Conservation (phyloP, 2,113 vertebrate genomes). For the Tympanuchus pallidicinctus region DNA sequence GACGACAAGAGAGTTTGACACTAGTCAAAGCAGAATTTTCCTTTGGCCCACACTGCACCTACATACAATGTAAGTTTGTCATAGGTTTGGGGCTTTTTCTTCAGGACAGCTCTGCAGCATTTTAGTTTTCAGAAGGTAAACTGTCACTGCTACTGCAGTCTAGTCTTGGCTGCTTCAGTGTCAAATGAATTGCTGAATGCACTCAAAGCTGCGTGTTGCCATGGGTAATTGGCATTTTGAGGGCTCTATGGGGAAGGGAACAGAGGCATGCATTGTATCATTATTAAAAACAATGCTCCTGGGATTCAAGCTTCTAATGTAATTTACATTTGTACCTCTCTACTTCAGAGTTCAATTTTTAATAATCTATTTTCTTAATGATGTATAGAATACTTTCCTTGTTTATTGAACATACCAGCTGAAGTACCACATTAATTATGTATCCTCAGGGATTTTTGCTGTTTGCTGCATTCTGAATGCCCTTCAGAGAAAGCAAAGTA, state of each 20-base stretch:
- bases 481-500: neutral
- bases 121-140: neutral
- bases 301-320: neutral
- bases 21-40: neutral
- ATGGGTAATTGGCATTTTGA: conserved; percentile 10
- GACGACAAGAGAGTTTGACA: neutral
- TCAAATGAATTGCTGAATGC: neutral
- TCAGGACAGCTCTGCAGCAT: neutral
- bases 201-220: neutral
- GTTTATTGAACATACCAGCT: neutral
- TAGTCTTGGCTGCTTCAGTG: neutral
- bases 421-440: neutral
- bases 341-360: neutral
- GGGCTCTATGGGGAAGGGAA: neutral
- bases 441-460: neutral
- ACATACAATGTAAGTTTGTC: neutral
- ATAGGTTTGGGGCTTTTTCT: neutral
- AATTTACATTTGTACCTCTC: conserved; percentile 16
- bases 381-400: neutral
- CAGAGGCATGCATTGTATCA: neutral
- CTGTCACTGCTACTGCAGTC: neutral
- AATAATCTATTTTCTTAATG: neutral
- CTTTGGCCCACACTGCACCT: neutral
- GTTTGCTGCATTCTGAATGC: neutral
- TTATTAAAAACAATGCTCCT: conserved; percentile 11